Evolutionary conservation across 2,888 invertebrate genomes (phyloP), one percentile per base, ranked within the genome.

Genomic region (Monopis laevigella): DNA sequence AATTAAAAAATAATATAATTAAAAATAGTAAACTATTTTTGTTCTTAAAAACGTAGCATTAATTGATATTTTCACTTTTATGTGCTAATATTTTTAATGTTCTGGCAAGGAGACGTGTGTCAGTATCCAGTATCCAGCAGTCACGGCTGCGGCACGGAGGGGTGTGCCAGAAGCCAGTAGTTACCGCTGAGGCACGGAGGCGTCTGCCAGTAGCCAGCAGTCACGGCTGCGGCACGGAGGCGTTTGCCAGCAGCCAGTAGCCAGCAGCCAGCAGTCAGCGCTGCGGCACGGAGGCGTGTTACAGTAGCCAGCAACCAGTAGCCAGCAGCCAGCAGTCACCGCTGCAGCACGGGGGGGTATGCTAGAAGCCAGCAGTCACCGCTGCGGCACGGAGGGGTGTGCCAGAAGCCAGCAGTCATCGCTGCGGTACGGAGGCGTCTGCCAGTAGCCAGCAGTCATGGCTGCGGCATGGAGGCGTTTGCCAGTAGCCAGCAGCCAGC

Each of bases 291-390:
- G n/a, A n/a, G n/a, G 13, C 4, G 38, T 6, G 8, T 13, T 17
- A n/a, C 24, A 7, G 24, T 7, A 8, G 24, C 8, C 5, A 8
- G 8, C 6, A 7, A 8, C 8, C 6, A 8, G 5, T 21, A 7
- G 24, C 24, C 24, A 8, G 24, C 24, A 21, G n/a, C n/a, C n/a
- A n/a, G n/a, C n/a, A n/a, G n/a, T n/a, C n/a, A 80, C 43, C 77
- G 65, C 28, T 66, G 67, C 3, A 78, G 80, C 0, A 74, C 86
- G 2, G 90, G 88, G n/a, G 94, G 88, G 75, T 98, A 99, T 29
- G 96, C 97, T 11, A 98, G 98, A 67, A 32, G 66, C 65, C 0
- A 77, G 75, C 48, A 78, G 59, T 1, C 77, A 59, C 51, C 77
- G 78, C 59, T 75, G 24, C 6, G 24, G 8, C 24, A 21, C 24